Percentiles rank a stretch among this genome's conserved stretches.
Conservation (phyloP, 2,113 vertebrate species). For the Rhabdomys dilectus region DNA sequence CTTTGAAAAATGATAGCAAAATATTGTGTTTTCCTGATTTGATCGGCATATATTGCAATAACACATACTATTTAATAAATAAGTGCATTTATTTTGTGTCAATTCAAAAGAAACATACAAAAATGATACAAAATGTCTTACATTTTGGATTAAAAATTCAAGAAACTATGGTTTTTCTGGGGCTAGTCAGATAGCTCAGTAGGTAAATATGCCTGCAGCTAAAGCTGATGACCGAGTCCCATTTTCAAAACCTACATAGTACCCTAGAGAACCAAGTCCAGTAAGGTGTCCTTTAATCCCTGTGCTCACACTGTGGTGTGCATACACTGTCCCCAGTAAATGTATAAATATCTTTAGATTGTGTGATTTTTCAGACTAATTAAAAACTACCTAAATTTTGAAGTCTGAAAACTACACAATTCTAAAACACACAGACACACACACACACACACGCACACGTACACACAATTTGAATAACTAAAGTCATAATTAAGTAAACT, state of each 20-base stretch:
- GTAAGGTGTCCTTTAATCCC: background rate
- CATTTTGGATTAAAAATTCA: background rate
- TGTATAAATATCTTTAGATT: background rate
- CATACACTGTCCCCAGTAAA: background rate
- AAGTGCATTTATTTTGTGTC: background rate
- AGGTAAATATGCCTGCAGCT: background rate
- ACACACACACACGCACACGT: too few relatives aligned
- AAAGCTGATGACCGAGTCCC: background rate
- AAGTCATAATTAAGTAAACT: conserved; percentile 45
- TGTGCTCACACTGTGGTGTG: background rate
- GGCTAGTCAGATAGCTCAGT: background rate
- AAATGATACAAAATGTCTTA: background rate
- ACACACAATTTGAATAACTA: conserved; percentile 28
- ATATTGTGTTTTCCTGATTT: background rate
- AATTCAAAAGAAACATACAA: background rate
- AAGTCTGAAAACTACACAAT: background rate
- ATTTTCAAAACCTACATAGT: background rate
- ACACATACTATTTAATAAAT: background rate
- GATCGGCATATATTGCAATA: background rate
- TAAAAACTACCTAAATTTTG: background rate
- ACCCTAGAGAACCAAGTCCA: background rate
- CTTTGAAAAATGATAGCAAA: background rate
- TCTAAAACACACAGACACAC: background rate
- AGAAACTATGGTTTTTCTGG: too few relatives aligned
- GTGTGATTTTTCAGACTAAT: background rate